These are phyloP conservation scores for Porites lutea DNA, from an alignment of 64 coral and sea anemone genomes.

Conservation along the genomic window DNA sequence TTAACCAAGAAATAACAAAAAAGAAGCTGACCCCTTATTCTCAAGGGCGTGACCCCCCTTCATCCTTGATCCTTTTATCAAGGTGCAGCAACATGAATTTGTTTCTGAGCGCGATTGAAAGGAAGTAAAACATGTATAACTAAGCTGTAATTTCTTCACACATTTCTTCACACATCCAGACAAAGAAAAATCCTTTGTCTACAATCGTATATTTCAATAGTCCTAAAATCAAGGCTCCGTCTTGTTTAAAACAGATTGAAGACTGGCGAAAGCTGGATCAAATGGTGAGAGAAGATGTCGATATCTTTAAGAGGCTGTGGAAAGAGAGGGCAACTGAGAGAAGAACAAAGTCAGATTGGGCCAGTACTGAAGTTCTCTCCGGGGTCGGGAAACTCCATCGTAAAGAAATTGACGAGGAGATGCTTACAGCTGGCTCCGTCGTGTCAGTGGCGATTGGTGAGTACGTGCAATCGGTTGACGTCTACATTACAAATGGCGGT, in stretches of 20 bases:
- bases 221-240: too few relatives aligned
- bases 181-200: too few relatives aligned
- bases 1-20: too few relatives aligned
- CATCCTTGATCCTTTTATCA: too few relatives aligned
- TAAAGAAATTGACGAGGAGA: background rate
- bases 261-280: constrained; percentile 17
- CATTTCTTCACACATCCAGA: too few relatives aligned
- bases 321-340: background rate
- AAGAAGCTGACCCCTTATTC: too few relatives aligned
- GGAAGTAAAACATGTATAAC: too few relatives aligned
- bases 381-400: background rate
- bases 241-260: background rate
- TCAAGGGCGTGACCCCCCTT: too few relatives aligned
- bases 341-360: background rate
- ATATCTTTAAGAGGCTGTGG: background rate
- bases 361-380: background rate
- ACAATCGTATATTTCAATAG: too few relatives aligned
- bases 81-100: too few relatives aligned
- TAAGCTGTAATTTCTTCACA: too few relatives aligned
- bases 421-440: constrained; percentile 24
- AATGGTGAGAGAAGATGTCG: background rate
- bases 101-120: too few relatives aligned
- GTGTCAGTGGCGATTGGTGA: constrained; percentile 24
- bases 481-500: background rate
- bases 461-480: background rate